These are phyloP conservation scores for Morelia viridis DNA, from an alignment of 2,797 vertebrate genomes.

Conservation along the genomic window DNA sequence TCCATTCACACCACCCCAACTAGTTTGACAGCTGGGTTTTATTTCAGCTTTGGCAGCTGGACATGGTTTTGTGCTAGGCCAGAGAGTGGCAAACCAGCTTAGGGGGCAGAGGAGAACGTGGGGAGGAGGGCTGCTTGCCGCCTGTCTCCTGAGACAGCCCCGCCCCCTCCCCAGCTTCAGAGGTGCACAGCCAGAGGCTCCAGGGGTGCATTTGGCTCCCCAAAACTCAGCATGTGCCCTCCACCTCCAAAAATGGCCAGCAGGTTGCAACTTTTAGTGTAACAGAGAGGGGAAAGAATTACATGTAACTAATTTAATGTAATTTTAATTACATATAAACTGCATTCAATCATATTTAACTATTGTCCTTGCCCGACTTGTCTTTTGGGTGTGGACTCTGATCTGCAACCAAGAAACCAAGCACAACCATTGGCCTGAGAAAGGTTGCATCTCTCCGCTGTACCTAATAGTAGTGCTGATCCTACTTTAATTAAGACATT, in stretches of 20 bases:
- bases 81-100: background rate
- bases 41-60: background rate
- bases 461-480: background rate
- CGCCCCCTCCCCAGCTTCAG: background rate
- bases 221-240: background rate
- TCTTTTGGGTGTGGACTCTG: background rate
- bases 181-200: background rate
- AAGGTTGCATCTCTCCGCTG: background rate
- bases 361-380: background rate
- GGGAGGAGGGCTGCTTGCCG: background rate
- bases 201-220: background rate
- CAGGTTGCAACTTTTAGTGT: background rate
- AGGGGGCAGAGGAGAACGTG: background rate
- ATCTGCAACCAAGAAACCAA: background rate
- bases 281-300: background rate
- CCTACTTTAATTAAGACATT: background rate
- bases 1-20: background rate
- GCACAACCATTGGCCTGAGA: background rate
- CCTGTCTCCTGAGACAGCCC: background rate
- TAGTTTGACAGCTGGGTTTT: background rate
- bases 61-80: background rate
- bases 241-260: background rate
- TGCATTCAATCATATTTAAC: background rate
- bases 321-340: background rate
- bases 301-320: background rate